Evolutionary conservation across 2,888 invertebrate genomes (phyloP), one percentile per base, ranked within the genome.

Genomic region (Yponomeuta cagnagella): DNA sequence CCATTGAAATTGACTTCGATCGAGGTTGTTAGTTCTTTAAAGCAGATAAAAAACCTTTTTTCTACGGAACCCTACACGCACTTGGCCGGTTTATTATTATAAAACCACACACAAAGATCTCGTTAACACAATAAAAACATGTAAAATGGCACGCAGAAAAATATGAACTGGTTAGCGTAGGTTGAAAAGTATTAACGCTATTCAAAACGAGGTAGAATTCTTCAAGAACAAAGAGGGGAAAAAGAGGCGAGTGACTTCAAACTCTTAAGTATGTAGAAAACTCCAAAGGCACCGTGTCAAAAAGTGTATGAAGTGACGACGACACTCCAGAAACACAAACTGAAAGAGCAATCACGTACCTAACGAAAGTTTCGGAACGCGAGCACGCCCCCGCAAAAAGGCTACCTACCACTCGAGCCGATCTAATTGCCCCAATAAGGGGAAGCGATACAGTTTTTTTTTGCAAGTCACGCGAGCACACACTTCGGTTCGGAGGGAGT

Each of bases 381-480:
- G 48, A 63, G 63, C 63, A 12, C 70, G 48, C 15, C 23, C 43
- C 70, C 37, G 33, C 58, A 70, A 70, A 70, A 70, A 70, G 64
- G 70, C 65, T 48, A 65, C 64, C 65, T 48, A 65, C 64, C 65
- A 70, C 65, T 65, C 63, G 70, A 65, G 48, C 48, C 15, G 70
- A 70, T 70, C 65, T 70, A 70, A 70, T 70, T 70, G 70, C 31
- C 70, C 70, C 70, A 70, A 65, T 70, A 65, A 65, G 70, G 65
- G 70, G 58, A 77, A 74, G 79, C 78, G 78, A 80, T 78, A 80
- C 77, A 75, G 74, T 77, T 75, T 79, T 81, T 79, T 81, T 84
- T 82, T 79, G 79, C 79, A 76, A 79, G 84, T 83, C 82, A 84
- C 83, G 82, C 82, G 78, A 83, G 78, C 76, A 72, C 74, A 72